Evolutionary conservation across 2,888 invertebrate genomes (phyloP).

Genomic region (Philereme vetulata): DNA sequence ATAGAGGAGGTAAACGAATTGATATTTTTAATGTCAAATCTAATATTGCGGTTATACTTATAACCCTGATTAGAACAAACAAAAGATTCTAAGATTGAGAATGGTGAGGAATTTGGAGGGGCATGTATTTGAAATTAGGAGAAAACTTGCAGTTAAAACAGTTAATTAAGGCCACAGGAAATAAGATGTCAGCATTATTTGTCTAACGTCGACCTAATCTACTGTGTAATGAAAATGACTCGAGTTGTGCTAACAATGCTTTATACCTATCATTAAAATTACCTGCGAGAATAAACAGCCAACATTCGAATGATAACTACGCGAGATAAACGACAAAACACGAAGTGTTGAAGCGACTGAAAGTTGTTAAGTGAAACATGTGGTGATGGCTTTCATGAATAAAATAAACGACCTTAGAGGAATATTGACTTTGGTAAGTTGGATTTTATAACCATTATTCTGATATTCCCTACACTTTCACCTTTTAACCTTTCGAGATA

Average conservation of each 20-base stretch:
- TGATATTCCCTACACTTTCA: too few relatives aligned
- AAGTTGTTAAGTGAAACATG: slow-evolving; percentile 49
- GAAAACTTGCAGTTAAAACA: neutral
- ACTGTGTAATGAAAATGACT: slow-evolving; percentile 62
- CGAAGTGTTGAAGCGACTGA: slow-evolving; percentile 53
- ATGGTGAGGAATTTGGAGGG: neutral
- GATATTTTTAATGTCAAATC: slow-evolving; percentile 8
- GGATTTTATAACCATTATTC: too few relatives aligned
- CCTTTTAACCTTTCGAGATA: too few relatives aligned
- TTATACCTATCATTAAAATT: slow-evolving; percentile 61
- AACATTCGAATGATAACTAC: slow-evolving; percentile 62
- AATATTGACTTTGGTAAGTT: slow-evolving; percentile 59
- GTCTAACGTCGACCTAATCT: slow-evolving; percentile 68
- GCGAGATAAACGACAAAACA: slow-evolving; percentile 61
- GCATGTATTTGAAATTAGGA: neutral
- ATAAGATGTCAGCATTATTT: slow-evolving; percentile 74
- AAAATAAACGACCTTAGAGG: slow-evolving; percentile 54
- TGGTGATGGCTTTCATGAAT: slow-evolving; percentile 60
- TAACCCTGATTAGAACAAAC: neutral
- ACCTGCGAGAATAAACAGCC: slow-evolving; percentile 49
- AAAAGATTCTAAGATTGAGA: neutral
- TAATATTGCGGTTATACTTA: neutral
- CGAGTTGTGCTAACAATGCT: slow-evolving; percentile 62
- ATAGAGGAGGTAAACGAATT: slow-evolving; percentile 16
- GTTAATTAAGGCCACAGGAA: slow-evolving; percentile 60